phyloP scores from a whole-genome alignment of 2,888 invertebrate species.

The Callyntrura guangdongensis region DNA sequence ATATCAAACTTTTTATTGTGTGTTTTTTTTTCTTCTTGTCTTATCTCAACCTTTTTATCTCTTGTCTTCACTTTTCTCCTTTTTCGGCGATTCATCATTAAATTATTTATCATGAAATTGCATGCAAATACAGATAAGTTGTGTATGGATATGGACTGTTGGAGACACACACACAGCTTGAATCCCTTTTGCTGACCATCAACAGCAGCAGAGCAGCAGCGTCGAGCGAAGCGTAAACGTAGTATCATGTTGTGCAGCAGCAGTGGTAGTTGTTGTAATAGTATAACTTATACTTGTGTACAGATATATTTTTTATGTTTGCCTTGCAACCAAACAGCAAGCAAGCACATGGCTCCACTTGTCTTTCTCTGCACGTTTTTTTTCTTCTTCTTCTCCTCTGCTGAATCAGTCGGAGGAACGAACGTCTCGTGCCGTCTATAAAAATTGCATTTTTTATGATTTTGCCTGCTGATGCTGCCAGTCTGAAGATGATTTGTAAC shows the following conservation, averaged over 20 bases:
- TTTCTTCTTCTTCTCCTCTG: not conserved
- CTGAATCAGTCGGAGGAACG: slow-evolving; percentile 1
- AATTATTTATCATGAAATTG: slow-evolving; percentile 49
- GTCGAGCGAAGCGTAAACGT: not conserved
- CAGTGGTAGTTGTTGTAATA: not conserved
- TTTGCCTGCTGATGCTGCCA: not conserved
- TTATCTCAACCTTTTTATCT: slow-evolving; percentile 60
- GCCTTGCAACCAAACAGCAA: too few species aligned
- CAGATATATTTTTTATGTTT: slow-evolving; percentile 18
- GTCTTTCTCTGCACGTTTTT: slow-evolving; percentile 54
- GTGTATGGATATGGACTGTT: not conserved
- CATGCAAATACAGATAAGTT: slow-evolving; percentile 47
- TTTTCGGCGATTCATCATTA: slow-evolving; percentile 73
- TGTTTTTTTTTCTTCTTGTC: not conserved
- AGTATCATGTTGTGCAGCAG: not conserved
- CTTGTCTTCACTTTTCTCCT: slow-evolving; percentile 75
- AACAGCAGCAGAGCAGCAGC: not conserved
- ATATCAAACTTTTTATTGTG: not conserved
- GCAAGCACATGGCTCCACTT: slow-evolving; percentile 49
- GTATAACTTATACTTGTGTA: too few species aligned
- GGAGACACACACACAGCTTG: slow-evolving; percentile 52
- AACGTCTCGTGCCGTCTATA: slow-evolving; percentile 54
- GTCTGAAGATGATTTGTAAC: slow-evolving; percentile 25
- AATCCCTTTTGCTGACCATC: not conserved
- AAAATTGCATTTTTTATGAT: slow-evolving; percentile 43